Percentiles rank a stretch among this genome's conserved stretches.
Conservation (phyloP, 2,797 vertebrate species). For the Synaphobranchus kaupii region DNA sequence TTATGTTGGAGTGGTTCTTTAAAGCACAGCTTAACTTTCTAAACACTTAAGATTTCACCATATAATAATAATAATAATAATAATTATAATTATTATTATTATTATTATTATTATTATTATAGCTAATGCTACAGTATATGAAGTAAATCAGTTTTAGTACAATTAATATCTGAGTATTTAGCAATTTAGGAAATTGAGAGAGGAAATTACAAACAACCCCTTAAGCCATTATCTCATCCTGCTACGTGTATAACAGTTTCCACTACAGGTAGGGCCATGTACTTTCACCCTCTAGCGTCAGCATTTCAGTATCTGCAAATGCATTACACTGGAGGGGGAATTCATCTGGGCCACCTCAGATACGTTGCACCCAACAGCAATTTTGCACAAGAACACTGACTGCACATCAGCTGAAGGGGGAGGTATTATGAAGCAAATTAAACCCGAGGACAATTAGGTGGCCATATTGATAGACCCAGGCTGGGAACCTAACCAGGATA, state of each 20-base stretch:
- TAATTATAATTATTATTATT: not conserved
- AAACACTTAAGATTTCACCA: not conserved
- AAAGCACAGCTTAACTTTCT: not conserved
- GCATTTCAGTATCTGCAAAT: not conserved
- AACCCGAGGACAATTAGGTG: not conserved
- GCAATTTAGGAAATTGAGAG: not conserved
- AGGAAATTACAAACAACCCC: not conserved
- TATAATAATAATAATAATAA: not conserved
- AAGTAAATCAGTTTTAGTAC: not conserved
- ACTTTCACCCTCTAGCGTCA: not conserved
- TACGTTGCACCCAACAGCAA: too few relatives aligned
- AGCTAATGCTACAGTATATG: not conserved
- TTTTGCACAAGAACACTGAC: not conserved
- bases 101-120: too few relatives aligned
- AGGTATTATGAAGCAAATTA: not conserved
- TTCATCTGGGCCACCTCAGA: too few relatives aligned
- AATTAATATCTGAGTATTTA: not conserved
- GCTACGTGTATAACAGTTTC: not conserved
- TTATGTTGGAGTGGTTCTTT: not conserved
- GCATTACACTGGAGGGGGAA: not conserved
- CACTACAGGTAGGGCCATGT: not conserved
- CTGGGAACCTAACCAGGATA: not conserved
- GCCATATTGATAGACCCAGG: not conserved
- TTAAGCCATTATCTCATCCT: not conserved
- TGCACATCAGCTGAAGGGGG: not conserved